Percentiles rank a stretch among this genome's conserved stretches.
These are phyloP conservation scores for Acanthornis magna DNA, from an alignment of 2,797 vertebrate species.

Conservation along the genomic window DNA sequence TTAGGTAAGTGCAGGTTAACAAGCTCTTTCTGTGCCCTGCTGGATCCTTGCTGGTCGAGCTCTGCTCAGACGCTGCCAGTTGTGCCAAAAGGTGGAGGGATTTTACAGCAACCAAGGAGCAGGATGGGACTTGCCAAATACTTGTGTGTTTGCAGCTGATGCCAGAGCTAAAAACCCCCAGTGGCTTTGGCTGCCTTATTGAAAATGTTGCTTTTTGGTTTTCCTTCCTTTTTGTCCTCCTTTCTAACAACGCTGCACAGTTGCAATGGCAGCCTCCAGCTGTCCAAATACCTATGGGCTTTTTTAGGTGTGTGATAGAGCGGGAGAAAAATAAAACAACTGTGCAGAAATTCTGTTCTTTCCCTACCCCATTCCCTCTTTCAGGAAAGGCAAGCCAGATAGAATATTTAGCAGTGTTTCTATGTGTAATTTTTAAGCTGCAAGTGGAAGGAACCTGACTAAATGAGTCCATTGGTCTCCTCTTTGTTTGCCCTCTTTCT, in stretches of 20 bases:
- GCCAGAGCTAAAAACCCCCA: background rate
- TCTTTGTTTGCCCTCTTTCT: background rate
- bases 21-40: background rate
- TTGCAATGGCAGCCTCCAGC: background rate
- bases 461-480: background rate
- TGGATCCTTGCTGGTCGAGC: background rate
- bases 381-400: background rate
- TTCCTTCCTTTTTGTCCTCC: background rate
- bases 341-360: background rate
- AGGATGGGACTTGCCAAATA: slow-evolving; percentile 53
- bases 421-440: background rate
- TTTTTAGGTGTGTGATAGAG: background rate
- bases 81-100: slow-evolving; percentile 39
- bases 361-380: background rate
- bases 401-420: background rate
- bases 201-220: slow-evolving; percentile 37
- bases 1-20: background rate
- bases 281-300: background rate
- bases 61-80: background rate
- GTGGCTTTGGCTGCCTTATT: background rate
- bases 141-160: background rate
- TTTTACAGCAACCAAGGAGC: slow-evolving; percentile 44
- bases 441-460: background rate
- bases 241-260: background rate
- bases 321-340: background rate